Evolutionary conservation across 1,140 invertebrate genomes (phyloP).

Genomic region (Lucilia cuprina): DNA sequence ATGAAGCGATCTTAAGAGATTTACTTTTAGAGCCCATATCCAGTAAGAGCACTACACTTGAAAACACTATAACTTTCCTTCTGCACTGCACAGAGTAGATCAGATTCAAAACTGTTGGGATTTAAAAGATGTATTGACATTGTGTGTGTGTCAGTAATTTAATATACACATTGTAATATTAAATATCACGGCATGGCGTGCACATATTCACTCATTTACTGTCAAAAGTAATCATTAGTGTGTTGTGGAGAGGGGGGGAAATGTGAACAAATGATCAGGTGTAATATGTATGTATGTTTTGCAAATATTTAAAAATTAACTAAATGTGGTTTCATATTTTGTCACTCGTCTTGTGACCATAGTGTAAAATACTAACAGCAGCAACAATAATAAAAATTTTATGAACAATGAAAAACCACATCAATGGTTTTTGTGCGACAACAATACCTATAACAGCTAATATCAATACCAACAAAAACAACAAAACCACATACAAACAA

Average conservation of each 20-base stretch:
- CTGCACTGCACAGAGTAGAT: no score
- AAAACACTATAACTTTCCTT: no score
- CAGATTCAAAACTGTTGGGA: no score
- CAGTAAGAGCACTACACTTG: no score
- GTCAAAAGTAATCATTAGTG: no score
- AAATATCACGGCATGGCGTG: background rate
- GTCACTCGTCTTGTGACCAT: background rate
- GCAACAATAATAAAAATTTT: background rate
- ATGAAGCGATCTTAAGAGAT: no score
- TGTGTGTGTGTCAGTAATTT: background rate
- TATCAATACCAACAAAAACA: background rate
- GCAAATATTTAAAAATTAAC: background rate
- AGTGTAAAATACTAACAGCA: background rate
- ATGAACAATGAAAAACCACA: conserved; percentile 2
- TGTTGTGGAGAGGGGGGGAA: background rate
- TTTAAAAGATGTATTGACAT: background rate
- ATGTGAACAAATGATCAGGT: background rate
- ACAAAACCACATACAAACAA: background rate
- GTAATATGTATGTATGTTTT: background rate
- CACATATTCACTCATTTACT: no score
- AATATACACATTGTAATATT: conserved; percentile 11
- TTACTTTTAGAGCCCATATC: no score
- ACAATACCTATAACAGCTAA: background rate
- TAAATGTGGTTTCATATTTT: conserved; percentile 16
- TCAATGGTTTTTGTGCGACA: conserved; percentile 9